Evolutionary conservation across 2,113 vertebrate species (phyloP).

Genomic region (Epinephelus moara): DNA sequence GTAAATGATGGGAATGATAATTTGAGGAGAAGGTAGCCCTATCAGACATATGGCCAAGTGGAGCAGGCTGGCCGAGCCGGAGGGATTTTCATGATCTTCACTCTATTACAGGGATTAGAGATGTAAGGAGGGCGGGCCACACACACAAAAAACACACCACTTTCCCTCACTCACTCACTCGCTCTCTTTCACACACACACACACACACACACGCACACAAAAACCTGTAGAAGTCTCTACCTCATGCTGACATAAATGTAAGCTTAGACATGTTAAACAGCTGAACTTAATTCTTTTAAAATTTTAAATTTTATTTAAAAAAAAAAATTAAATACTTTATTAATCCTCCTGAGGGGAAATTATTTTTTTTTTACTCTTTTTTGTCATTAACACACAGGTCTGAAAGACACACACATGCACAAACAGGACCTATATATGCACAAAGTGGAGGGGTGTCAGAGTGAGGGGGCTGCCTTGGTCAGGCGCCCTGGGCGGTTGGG

Average conservation of each 20-base stretch:
- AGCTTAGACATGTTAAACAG: background rate
- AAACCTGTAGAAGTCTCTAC: background rate
- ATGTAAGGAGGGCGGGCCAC: slow-evolving; percentile 86
- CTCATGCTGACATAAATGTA: background rate
- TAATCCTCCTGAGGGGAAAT: too few species aligned
- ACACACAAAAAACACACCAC: slow-evolving; percentile 85
- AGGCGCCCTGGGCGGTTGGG: too few species aligned
- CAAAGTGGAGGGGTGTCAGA: too few species aligned
- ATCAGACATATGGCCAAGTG: slow-evolving; percentile 96
- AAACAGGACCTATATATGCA: too few species aligned
- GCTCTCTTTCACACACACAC: background rate
- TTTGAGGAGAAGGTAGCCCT: slow-evolving; percentile 81
- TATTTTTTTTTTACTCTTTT: too few species aligned
- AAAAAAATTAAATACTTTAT: too few species aligned
- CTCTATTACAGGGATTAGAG: slow-evolving; percentile 97
- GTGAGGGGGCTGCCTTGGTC: too few species aligned
- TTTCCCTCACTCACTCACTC: background rate
- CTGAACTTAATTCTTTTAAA: background rate
- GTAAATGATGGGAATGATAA: slow-evolving; percentile 92
- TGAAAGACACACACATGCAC: too few species aligned
- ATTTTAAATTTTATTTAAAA: too few species aligned
- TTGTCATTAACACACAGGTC: too few species aligned
- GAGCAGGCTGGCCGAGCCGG: slow-evolving; percentile 63
- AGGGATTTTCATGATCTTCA: slow-evolving; percentile 89
- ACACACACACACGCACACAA: slow-evolving; percentile 63